Base-by-base conservation (phyloP, 2,797 vertebrate species). In the Benthosema pterotum region DNA sequence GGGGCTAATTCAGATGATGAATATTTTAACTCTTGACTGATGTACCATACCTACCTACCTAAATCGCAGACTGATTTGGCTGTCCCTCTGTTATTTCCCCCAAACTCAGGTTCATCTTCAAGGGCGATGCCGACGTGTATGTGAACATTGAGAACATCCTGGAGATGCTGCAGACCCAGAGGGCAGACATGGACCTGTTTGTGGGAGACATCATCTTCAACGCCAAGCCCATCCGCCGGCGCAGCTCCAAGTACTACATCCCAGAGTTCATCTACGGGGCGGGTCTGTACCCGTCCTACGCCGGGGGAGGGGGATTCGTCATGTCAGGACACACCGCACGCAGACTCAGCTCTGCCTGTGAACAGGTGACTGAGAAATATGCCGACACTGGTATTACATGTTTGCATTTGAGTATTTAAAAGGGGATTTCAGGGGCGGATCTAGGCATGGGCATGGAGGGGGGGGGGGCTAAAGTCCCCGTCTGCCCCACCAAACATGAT, bases 91-190 rank as follows among this genome's bases (percentile, higher is more conserved):
- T 6, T 15, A 42, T 43, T 50, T 5, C 58, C 9, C 0, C 12
- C 0, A n/a, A n/a, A n/a, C 77, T 25, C n/a, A 91, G 94, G 59
- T 99, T 98, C 43, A 93, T 99, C 69, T 99, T 99, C 77, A 99
- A 99, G 77, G 98, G 98, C 0, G 98, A 99, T 0, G 92, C 94
- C 0, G 97, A 99, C 0, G 97, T 99, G 17, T 99, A 95, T 0
- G 97, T 99, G 42, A 98, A 99, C 0, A 71, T 98, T 0, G 96
- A 97, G 59, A 99, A 99, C 82, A 94, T 99, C 4, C 71, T 99
- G 25, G 93, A 97, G 85, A 96, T 99, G 91, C 89, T 99, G 0
- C 85, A 79, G 3, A 86, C 85, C 0, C 86, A 87, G 0, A 71
- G 92, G 38, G 82, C 93, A 0, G 57, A 86, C 0, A 64, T 89